phyloP scores from a whole-genome alignment of 37 sponge, comb jelly and placozoan species.

The Haliclona indistincta region DNA sequence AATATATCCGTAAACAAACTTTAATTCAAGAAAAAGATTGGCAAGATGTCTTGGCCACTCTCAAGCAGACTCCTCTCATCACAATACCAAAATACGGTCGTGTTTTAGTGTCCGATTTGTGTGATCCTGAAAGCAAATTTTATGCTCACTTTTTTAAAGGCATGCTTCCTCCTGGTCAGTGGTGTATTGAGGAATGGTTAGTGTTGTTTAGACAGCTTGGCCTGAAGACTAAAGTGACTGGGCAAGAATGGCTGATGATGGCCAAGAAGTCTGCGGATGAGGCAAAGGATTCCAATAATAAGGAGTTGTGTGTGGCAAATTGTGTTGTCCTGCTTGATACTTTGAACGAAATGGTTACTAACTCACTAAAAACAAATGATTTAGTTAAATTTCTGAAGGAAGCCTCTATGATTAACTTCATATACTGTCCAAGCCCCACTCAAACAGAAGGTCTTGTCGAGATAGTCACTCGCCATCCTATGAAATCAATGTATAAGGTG shows the following conservation, averaged over 20 bases:
- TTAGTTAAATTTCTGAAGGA: neutral
- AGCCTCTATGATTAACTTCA: conserved; percentile 22
- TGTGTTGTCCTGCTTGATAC: conserved; percentile 4
- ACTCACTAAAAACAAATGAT: too few relatives aligned
- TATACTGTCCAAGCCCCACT: neutral
- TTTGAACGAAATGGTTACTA: conserved; percentile 10
- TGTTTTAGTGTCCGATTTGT: conserved; percentile 22
- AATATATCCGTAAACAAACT: neutral
- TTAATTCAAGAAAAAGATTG: neutral
- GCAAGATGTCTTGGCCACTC: neutral
- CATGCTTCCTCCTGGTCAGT: conserved; percentile 15
- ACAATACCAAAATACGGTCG: neutral
- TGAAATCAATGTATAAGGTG: neutral
- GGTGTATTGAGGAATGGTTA: conserved; percentile 20
- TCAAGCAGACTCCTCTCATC: conserved; percentile 21
- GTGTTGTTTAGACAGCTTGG: conserved; percentile 22
- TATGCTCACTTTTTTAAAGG: conserved; percentile 9
- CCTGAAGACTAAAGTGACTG: conserved; percentile 8
- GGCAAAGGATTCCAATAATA: neutral
- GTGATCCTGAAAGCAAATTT: conserved; percentile 33
- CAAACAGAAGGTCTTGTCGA: neutral
- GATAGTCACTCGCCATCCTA: neutral
- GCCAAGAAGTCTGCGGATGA: neutral
- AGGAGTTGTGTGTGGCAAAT: too few relatives aligned
- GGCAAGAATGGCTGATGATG: conserved; percentile 1